Evolutionary conservation across 2,888 invertebrate genomes (phyloP), one percentile per base, ranked within the genome.

Genomic region (Lithosia quadra): DNA sequence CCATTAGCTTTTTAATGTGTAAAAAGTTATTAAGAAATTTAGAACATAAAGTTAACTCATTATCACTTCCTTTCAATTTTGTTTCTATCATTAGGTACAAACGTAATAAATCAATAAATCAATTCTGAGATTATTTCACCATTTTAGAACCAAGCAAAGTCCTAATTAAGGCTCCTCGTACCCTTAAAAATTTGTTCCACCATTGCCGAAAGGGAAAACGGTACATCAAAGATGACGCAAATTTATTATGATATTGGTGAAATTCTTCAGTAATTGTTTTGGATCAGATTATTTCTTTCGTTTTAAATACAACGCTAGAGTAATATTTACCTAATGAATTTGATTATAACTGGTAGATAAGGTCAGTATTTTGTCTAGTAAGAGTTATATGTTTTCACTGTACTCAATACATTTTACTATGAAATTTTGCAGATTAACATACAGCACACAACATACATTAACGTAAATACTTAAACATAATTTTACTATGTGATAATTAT

Each of bases 181-280:
- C 55, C 59, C 68, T 60, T 64, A 28, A 60, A 55, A 64, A 60
- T 59, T 68, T 56, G 60, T 60, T 64, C 55, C 60, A 53, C 58
- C 61, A 58, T 28, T 33, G 33, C 59, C 55, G 60, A 60, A 64
- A 64, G 53, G 34, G 56, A 56, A 60, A 60, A 55, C 28, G 64
- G 55, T 21, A 60, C n/a, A 21, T 60, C 28, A 60, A 64, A 68
- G 28, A 60, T 64, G 59, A 68, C 58, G 49, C 49, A 49, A 34
- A 33, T 49, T 39, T 28, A 56, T 28, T 62, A 24, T 63, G 43
- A 62, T 57, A 62, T 49, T 57, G 43, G 21, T 18, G 22, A 67
- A 57, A 39, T 28, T 28, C 22, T 33, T 28, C n/a, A 28, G 55
- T 53, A 21, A 49, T 59, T 60, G 21, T 22, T 33, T 53, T 34